Percentiles rank a stretch among this genome's conserved stretches.
Conservation (phyloP, 2,113 vertebrate genomes). For the Urocynchramus pylzowi region DNA sequence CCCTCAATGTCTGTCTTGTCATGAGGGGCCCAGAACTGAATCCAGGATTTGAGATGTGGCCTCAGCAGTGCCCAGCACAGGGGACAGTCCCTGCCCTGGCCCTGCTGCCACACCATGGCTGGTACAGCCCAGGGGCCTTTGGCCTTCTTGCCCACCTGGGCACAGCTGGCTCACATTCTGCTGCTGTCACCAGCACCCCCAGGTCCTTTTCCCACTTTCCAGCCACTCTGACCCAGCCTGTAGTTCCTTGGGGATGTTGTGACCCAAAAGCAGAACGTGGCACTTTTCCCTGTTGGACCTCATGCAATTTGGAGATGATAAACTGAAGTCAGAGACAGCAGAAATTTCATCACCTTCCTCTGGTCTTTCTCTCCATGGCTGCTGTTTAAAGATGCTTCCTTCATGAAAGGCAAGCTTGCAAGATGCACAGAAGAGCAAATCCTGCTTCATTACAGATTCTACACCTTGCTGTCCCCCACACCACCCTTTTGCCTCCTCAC, state of each 20-base stretch:
- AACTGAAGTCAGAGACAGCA: neutral
- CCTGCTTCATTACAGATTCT: neutral
- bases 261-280: neutral
- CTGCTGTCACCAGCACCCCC: accelerated
- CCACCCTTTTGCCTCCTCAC: neutral
- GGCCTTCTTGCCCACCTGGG: neutral
- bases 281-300: neutral
- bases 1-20: accelerated
- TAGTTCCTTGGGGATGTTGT: neutral
- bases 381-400: neutral
- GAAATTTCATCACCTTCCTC: neutral
- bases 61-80: neutral
- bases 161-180: neutral
- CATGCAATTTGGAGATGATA: accelerated
- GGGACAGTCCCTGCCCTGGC: neutral
- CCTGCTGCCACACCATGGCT: neutral
- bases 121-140: accelerated
- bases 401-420: neutral
- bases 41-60: accelerated
- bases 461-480: accelerated
- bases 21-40: accelerated
- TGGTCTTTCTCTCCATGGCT: neutral
- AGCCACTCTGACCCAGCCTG: neutral
- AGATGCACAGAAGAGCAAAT: neutral
- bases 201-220: neutral